phyloP scores from a whole-genome alignment of 2,113 vertebrate species.

The Macquaria ambigua region DNA sequence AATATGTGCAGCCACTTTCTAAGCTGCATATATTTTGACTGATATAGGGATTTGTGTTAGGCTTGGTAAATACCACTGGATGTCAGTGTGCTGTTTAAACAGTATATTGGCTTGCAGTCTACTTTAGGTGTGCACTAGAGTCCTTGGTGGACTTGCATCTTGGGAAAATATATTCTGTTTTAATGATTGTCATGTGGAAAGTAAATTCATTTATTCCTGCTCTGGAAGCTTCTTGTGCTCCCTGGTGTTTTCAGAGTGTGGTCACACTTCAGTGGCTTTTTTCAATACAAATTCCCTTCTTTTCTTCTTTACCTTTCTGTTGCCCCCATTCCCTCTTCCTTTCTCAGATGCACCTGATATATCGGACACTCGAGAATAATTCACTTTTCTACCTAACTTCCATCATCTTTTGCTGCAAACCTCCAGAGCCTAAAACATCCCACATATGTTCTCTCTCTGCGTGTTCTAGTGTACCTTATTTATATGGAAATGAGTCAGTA shows the following conservation, averaged over 20 bases:
- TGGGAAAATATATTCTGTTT: slow-evolving; percentile 29
- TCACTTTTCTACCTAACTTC: neutral
- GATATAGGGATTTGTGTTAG: neutral
- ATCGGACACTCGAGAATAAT: slow-evolving; percentile 10
- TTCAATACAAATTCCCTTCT: slow-evolving; percentile 10
- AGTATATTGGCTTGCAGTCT: neutral
- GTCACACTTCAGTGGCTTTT: slow-evolving; percentile 38
- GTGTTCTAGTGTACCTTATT: slow-evolving; percentile 15
- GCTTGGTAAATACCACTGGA: neutral
- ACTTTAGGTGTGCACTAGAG: neutral
- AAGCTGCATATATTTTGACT: neutral
- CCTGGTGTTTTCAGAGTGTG: slow-evolving; percentile 22
- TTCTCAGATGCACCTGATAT: neutral
- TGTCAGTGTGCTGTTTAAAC: slow-evolving; percentile 3
- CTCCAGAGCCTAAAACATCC: too few species aligned
- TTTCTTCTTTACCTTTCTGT: neutral
- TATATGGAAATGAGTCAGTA: slow-evolving; percentile 35
- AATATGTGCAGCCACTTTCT: neutral
- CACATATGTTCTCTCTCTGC: neutral
- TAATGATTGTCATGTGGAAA: slow-evolving; percentile 30
- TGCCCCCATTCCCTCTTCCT: neutral
- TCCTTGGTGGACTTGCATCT: neutral
- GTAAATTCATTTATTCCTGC: slow-evolving; percentile 58
- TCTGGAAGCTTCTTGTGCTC: slow-evolving; percentile 4
- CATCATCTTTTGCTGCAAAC: too few species aligned